These are phyloP conservation scores for Streptopelia turtur DNA, from an alignment of 2,797 vertebrate genomes.

Conservation along the genomic window DNA sequence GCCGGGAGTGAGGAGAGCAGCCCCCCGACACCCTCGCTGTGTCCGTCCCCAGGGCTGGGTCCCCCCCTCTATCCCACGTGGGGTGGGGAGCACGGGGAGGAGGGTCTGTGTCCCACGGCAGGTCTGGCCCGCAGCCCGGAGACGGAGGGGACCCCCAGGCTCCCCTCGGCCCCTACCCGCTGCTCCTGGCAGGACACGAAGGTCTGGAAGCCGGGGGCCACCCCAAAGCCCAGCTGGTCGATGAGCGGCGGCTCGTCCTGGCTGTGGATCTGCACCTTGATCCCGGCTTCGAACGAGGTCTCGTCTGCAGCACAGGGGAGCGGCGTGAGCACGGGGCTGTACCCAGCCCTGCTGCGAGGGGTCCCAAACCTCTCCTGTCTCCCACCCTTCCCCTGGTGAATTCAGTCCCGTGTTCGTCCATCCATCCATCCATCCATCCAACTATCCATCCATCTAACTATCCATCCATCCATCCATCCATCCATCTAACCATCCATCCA, in stretches of 20 bases:
- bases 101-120: accelerated
- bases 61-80: accelerated
- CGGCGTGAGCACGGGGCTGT: accelerated
- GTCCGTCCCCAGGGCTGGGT: accelerated
- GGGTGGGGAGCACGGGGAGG: neutral
- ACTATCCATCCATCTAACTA: neutral
- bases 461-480: neutral
- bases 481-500: neutral
- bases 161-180: slow-evolving; percentile 82
- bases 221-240: slow-evolving; percentile 97
- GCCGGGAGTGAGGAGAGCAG: slow-evolving; percentile 20
- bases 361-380: neutral
- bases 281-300: slow-evolving; percentile 97
- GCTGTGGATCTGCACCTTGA: slow-evolving; percentile 99
- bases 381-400: neutral
- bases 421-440: neutral
- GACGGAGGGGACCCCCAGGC: neutral
- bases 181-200: slow-evolving; percentile 99
- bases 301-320: slow-evolving; percentile 84
- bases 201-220: slow-evolving; percentile 97
- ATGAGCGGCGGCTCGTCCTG: slow-evolving; percentile 97
- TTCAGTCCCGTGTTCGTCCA: neutral
- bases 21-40: accelerated
- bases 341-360: neutral
- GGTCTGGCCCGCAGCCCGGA: neutral